Conservation (phyloP, 2,113 vertebrate species). For the Peromyscus maniculatus region DNA sequence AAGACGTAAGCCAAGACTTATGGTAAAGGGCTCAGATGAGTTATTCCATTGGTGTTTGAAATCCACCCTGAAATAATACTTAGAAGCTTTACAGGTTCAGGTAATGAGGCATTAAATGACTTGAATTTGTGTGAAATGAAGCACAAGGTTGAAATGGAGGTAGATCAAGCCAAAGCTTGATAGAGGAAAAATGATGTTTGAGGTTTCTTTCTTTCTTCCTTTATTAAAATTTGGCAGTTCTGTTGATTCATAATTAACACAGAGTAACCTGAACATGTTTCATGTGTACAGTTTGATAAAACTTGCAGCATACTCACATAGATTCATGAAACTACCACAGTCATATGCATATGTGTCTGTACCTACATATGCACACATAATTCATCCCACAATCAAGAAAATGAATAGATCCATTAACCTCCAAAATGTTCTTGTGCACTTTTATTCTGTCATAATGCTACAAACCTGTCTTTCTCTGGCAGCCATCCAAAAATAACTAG, state of each 20-base stretch:
- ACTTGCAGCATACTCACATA: background rate
- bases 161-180: slow-evolving; percentile 50
- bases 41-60: slow-evolving; percentile 20
- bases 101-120: slow-evolving; percentile 65
- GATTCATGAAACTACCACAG: background rate
- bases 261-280: background rate
- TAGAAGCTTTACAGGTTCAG: slow-evolving; percentile 52
- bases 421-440: background rate
- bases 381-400: background rate
- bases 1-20: background rate
- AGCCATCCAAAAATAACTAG: background rate
- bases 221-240: background rate
- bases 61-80: slow-evolving; percentile 63
- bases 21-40: background rate
- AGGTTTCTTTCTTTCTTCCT: background rate
- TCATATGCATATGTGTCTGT: background rate
- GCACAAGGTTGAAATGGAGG: slow-evolving; percentile 51
- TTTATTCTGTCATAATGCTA: background rate
- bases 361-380: background rate
- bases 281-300: background rate
- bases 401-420: background rate
- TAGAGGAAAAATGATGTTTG: background rate
- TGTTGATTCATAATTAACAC: background rate
- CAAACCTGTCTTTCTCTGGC: background rate
- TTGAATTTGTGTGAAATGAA: slow-evolving; percentile 36